A percentile compares a stretch with the other conserved stretches of the same genome.
These are phyloP conservation scores for Cercopithecus petaurista DNA, from an alignment of 2,797 vertebrate genomes.

Conservation along the genomic window DNA sequence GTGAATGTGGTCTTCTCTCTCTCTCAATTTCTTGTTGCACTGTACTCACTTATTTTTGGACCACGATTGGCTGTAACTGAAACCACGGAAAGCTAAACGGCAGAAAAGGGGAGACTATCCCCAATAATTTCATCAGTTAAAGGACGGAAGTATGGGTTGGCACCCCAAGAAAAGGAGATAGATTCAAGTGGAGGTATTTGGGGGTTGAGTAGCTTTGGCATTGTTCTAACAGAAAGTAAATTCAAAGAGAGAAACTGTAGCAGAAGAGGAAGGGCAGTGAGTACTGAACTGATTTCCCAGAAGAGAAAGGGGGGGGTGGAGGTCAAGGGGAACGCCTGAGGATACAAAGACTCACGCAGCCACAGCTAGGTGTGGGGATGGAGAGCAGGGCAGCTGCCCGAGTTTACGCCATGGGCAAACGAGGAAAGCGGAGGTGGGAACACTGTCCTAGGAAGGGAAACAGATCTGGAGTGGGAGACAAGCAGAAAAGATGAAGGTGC, in stretches of 20 bases:
- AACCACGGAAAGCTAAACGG: background rate
- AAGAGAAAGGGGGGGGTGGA: background rate
- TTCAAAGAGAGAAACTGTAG: background rate
- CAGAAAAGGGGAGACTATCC: background rate
- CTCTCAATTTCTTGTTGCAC: background rate
- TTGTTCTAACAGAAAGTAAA: background rate
- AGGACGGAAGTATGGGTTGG: background rate
- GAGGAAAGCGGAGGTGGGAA: background rate
- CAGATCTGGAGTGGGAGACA: background rate
- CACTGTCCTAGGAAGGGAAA: background rate
- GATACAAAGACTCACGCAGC: accelerated
- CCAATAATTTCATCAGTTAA: no score
- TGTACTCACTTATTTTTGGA: background rate
- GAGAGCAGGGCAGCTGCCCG: background rate
- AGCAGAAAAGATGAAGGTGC: accelerated
- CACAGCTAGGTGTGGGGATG: no score
- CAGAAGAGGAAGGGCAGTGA: no score
- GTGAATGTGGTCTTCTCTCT: background rate
- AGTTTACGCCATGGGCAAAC: accelerated
- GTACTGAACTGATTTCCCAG: background rate
- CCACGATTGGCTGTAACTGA: background rate
- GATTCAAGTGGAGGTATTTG: no score
- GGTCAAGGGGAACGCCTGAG: accelerated
- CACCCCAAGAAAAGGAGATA: background rate
- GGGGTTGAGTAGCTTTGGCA: background rate